A percentile compares a stretch with the other conserved stretches of the same genome.
Conservation (phyloP, 2,113 vertebrate species). For the Typhlomys cinereus region DNA sequence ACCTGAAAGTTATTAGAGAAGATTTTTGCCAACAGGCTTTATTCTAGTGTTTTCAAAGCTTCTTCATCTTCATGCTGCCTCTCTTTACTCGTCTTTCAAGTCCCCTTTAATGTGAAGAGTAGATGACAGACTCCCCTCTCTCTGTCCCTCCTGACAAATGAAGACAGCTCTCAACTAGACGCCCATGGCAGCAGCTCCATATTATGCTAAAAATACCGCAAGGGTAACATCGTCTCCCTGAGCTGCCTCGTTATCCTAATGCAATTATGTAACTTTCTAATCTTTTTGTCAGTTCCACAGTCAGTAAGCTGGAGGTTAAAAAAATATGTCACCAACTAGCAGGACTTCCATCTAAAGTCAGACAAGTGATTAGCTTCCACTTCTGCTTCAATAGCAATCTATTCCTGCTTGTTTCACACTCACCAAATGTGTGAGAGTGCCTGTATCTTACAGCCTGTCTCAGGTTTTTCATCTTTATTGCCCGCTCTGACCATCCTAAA, state of each 20-base stretch:
- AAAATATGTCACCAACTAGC: not conserved
- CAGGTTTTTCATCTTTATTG: not conserved
- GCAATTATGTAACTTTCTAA: slow-evolving; percentile 62
- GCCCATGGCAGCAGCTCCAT: slow-evolving; percentile 25
- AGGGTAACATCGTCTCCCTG: slow-evolving; percentile 39
- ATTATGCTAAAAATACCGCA: slow-evolving; percentile 45
- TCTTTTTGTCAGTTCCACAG: slow-evolving; percentile 29
- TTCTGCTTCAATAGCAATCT: not conserved
- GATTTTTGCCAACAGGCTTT: not conserved
- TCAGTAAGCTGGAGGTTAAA: slow-evolving; percentile 53
- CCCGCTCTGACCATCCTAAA: not conserved
- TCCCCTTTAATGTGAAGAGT: slow-evolving; percentile 18
- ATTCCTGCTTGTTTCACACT: slow-evolving; percentile 25
- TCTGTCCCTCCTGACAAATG: slow-evolving; percentile 62
- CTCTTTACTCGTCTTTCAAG: slow-evolving; percentile 40
- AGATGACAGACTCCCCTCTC: not conserved
- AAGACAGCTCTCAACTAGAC: slow-evolving; percentile 40
- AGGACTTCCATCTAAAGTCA: slow-evolving; percentile 7
- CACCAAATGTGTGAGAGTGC: not conserved
- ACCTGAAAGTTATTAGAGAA: not conserved
- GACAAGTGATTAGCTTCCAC: not conserved
- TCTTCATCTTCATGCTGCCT: not conserved
- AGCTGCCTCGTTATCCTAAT: slow-evolving; percentile 66
- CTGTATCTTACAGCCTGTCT: not conserved
- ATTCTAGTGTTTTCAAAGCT: not conserved